These are phyloP conservation scores for Catharus fuscescens DNA, from an alignment of 2,113 vertebrate species.

Conservation along the genomic window DNA sequence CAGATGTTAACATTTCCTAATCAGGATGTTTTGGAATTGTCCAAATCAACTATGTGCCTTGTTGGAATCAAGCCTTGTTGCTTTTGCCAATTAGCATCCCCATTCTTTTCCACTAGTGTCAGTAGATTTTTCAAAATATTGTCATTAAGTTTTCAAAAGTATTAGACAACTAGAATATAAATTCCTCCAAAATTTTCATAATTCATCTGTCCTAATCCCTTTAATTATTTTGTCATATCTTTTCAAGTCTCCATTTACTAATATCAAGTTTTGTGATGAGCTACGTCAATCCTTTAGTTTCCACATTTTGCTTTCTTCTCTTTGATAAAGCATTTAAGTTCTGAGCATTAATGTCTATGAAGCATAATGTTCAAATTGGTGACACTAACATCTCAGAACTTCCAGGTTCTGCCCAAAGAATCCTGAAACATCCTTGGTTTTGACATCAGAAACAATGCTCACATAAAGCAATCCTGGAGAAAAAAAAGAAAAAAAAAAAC, in stretches of 20 bases:
- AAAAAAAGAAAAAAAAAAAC: too few species aligned
- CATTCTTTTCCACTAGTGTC: not conserved
- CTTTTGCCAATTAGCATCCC: not conserved
- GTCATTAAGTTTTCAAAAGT: not conserved
- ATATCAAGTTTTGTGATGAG: not conserved
- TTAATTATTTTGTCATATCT: conserved; percentile 20
- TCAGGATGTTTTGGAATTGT: not conserved
- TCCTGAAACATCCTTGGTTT: not conserved
- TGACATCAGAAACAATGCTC: not conserved
- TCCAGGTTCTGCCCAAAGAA: not conserved
- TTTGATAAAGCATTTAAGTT: not conserved
- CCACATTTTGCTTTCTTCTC: not conserved
- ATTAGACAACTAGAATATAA: not conserved
- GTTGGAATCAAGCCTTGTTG: not conserved
- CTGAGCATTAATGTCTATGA: not conserved
- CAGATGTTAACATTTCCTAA: not conserved
- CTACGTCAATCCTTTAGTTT: not conserved
- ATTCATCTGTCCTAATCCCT: not conserved
- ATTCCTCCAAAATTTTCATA: not conserved
- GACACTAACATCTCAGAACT: not conserved
- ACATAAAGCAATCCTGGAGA: not conserved
- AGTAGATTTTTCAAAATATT: not conserved
- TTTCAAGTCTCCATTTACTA: not conserved
- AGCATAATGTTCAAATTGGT: not conserved
- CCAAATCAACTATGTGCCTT: not conserved